Evolutionary conservation across 2,113 vertebrate genomes (phyloP).

Genomic region (Gymnorhina tibicen): DNA sequence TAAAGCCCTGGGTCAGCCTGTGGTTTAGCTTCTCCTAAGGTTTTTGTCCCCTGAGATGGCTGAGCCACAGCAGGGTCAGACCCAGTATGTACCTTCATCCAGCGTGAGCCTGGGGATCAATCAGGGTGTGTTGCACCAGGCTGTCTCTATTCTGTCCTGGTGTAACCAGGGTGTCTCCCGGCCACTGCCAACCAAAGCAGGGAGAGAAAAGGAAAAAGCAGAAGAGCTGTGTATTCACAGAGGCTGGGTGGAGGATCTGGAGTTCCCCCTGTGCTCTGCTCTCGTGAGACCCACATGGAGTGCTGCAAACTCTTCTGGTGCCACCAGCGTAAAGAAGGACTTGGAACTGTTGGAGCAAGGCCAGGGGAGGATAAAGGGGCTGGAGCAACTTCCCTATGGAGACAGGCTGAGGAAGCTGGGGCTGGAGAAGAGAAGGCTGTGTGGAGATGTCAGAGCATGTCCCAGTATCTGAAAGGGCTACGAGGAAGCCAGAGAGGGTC

Average conservation of each 20-base stretch:
- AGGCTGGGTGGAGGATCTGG: background rate
- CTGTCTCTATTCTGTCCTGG: background rate
- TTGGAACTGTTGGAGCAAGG: background rate
- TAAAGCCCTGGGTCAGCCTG: background rate
- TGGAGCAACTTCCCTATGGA: background rate
- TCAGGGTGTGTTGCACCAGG: background rate
- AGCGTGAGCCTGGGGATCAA: background rate
- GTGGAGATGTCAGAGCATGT: background rate
- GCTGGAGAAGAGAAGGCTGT: background rate
- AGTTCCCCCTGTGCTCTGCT: background rate
- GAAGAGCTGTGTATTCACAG: background rate
- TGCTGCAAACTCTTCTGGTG: background rate
- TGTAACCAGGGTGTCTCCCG: background rate
- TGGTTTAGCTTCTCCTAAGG: background rate
- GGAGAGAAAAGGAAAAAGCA: background rate
- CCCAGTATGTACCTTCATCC: background rate
- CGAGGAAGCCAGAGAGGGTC: background rate
- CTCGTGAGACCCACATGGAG: fast-evolving
- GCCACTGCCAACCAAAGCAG: background rate
- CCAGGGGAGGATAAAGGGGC: background rate
- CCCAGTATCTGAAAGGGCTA: background rate
- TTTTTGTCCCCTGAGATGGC: background rate
- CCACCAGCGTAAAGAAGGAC: background rate
- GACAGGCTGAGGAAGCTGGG: background rate
- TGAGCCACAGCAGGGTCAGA: background rate